A percentile compares a stretch with the other conserved stretches of the same genome.
Evolutionary conservation across 2,113 vertebrate species (phyloP).

Genomic region (Platycercus adscitus): DNA sequence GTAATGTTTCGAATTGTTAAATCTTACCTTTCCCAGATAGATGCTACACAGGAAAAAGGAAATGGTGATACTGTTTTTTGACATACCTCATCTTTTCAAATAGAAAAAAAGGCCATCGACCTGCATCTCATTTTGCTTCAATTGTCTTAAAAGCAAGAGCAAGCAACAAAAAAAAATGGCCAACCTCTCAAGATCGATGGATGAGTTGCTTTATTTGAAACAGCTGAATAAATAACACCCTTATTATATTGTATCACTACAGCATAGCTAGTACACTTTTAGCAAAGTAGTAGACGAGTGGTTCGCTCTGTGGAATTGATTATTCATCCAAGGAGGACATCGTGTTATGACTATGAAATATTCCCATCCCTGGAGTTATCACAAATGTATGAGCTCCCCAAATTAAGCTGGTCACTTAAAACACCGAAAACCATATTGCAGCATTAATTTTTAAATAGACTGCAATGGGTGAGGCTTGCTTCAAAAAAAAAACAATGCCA

Average conservation of each 20-base stretch:
- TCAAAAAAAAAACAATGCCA: conserved; percentile 4
- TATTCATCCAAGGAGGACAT: conserved; percentile 34
- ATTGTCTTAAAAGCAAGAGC: conserved; percentile 37
- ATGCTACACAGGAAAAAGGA: neutral
- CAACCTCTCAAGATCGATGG: conserved; percentile 30
- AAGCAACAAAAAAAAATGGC: neutral
- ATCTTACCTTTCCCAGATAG: neutral
- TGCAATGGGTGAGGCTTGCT: neutral
- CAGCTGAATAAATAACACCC: neutral
- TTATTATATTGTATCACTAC: neutral
- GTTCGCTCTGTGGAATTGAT: conserved; percentile 33
- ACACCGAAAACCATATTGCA: conserved; percentile 30
- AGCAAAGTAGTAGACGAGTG: neutral
- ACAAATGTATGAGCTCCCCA: conserved; percentile 28
- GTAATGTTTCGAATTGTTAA: neutral
- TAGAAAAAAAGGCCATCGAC: neutral
- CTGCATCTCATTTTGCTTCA: conserved; percentile 25
- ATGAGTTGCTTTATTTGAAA: conserved; percentile 28
- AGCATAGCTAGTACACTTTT: neutral
- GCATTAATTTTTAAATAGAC: conserved; percentile 32
- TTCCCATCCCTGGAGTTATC: conserved; percentile 36
- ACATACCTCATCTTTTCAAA: neutral
- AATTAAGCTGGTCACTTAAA: conserved; percentile 41
- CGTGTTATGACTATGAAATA: conserved; percentile 37
- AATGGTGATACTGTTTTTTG: neutral